Evolutionary conservation across 92 coral and sea anemone species (phyloP), one percentile per base, ranked within the genome.

Genomic region (Zoanthus solanderi): DNA sequence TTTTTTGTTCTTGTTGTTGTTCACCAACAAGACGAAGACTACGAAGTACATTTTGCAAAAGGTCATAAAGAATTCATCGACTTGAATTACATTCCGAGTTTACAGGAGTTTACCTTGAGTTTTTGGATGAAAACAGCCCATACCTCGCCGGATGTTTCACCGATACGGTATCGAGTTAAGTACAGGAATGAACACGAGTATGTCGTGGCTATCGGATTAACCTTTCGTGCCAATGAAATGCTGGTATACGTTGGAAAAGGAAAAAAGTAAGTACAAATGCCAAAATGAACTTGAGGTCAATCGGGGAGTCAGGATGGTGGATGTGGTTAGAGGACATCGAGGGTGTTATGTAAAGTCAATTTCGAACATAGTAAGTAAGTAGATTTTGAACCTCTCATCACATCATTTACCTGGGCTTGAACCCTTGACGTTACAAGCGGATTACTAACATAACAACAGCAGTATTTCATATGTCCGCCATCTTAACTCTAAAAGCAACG

Each of bases 101-200:
- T 94, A 52, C 14, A 18, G 5, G 89, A 90, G 17, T 94, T 90
- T 78, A 89, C 94, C 7, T 42, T 94, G 65, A 93, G 94, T 31
- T 66, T 94, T 31, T 94, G 98, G 98, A 76, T 90, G 84, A 93
- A 87, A 74, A 88, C 95, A 4, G 32, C 68, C 6, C 93, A 89
- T 75, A 78, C 17, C 5, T 48, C 86, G 8, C 44, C 67, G 16
- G 79, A 87, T 23, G 92, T 93, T 12, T 87, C 98, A 0, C 90
- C 94, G 0, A 47, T 94, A 23, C 87, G 91, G 76, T 94, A 94
- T 89, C 88, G 92, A 66, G 94, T 91, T 23, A 88, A 90, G 23
- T 88, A 88, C 78, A 84, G 58, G 75, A 71, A 8, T 4, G 78
- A 28, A 10, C 76, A 83, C 12, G 72, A 32, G 13, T 11, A 90